Conservation (phyloP, 1,140 invertebrate species). For the Drosophila baimaii region DNA sequence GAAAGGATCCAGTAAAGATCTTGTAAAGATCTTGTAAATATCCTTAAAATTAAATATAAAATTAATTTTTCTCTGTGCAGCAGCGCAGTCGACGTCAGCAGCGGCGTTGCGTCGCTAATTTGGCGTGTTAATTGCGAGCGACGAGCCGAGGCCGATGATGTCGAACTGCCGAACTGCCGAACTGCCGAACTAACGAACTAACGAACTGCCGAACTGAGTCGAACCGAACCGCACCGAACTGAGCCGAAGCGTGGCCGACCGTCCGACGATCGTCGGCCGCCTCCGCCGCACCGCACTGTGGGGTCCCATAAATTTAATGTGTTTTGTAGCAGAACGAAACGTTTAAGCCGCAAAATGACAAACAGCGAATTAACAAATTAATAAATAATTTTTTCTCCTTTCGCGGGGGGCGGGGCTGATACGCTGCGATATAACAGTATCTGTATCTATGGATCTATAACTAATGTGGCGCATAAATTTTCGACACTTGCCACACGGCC, state of each 20-base stretch:
- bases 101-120: constrained; percentile 67
- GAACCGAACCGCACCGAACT: constrained; percentile 31
- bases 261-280: constrained; percentile 24
- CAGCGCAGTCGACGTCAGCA: constrained; percentile 17
- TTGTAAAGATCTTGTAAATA: not conserved
- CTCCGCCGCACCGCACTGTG: constrained; percentile 24
- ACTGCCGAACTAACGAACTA: constrained; percentile 3
- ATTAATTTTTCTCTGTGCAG: not conserved
- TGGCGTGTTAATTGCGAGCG: constrained; percentile 78
- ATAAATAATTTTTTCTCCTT: constrained; percentile 71
- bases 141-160: constrained; percentile 55
- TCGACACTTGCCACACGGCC: constrained; percentile 52
- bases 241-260: constrained; percentile 52
- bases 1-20: not conserved
- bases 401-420: constrained; percentile 30
- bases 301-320: constrained; percentile 76
- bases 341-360: constrained; percentile 84
- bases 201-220: constrained; percentile 19
- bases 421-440: constrained; percentile 50
- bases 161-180: constrained; percentile 23
- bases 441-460: constrained; percentile 58
- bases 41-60: not conserved
- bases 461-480: constrained; percentile 76
- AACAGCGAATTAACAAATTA: constrained; percentile 84
- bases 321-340: constrained; percentile 82